Percentiles rank a stretch among this genome's conserved stretches.
Conservation (phyloP, 2,113 vertebrate genomes). For the Alaudala cheleensis region DNA sequence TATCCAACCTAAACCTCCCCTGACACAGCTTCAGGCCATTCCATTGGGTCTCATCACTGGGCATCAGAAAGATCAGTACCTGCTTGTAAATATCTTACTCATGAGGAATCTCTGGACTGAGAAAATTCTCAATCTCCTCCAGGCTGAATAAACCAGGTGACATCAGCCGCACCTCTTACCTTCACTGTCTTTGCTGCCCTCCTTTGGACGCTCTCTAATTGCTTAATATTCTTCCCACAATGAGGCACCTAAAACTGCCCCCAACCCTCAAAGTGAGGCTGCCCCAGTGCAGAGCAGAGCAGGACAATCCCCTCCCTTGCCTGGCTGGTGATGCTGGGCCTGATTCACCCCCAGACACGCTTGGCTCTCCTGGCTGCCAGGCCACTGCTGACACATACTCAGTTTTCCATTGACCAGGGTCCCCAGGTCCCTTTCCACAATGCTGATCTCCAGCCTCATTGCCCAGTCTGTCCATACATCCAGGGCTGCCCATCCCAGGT, state of each 20-base stretch:
- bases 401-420: neutral
- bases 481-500: neutral
- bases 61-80: neutral
- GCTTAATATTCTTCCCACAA: neutral
- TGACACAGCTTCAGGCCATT: neutral
- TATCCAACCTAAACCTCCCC: neutral
- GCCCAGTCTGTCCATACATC: neutral
- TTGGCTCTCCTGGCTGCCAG: neutral
- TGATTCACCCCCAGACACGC: fast-evolving
- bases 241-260: neutral
- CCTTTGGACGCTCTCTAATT: neutral
- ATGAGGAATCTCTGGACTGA: neutral
- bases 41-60: neutral
- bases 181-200: neutral
- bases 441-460: neutral
- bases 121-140: neutral
- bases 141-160: neutral
- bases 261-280: fast-evolving
- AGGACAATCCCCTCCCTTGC: neutral
- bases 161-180: neutral
- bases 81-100: neutral
- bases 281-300: neutral
- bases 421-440: fast-evolving
- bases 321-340: fast-evolving
- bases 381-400: neutral